Conservation (phyloP, 2,113 vertebrate species). For the Podarcis cretensis region DNA sequence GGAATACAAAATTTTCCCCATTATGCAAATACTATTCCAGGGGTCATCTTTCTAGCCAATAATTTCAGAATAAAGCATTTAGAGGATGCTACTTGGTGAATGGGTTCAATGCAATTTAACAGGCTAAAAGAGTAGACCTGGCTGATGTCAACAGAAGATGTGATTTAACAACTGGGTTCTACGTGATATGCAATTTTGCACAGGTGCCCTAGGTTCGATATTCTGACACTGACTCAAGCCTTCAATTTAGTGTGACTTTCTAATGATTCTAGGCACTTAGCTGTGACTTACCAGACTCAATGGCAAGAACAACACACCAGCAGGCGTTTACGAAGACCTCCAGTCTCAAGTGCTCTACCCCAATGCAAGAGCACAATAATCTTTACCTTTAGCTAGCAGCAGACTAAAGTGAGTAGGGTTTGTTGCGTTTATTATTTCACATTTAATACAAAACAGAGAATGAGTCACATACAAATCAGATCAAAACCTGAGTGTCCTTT, state of each 20-base stretch:
- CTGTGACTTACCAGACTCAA: neutral
- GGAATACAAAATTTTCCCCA: neutral
- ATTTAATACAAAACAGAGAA: slow-evolving; percentile 54
- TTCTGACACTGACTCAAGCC: too few species aligned
- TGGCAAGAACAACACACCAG: neutral
- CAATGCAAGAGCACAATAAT: neutral
- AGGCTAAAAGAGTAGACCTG: neutral
- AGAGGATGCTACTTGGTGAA: neutral
- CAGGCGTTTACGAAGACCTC: neutral
- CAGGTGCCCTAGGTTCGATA: neutral
- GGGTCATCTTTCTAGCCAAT: neutral
- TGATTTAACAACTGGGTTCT: neutral
- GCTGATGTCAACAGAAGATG: too few species aligned
- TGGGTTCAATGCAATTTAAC: neutral
- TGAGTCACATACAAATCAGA: slow-evolving; percentile 35
- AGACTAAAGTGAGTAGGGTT: neutral
- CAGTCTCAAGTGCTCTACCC: too few species aligned
- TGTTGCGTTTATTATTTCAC: slow-evolving; percentile 64
- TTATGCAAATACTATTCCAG: neutral
- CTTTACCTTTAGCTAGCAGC: neutral
- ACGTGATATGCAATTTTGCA: neutral
- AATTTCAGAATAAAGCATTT: neutral
- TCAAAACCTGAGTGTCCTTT: slow-evolving; percentile 56
- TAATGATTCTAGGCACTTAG: neutral
- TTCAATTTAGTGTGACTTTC: neutral